Base-by-base conservation (phyloP, 2,888 invertebrate species). In the Cerceris rybyensis region DNA sequence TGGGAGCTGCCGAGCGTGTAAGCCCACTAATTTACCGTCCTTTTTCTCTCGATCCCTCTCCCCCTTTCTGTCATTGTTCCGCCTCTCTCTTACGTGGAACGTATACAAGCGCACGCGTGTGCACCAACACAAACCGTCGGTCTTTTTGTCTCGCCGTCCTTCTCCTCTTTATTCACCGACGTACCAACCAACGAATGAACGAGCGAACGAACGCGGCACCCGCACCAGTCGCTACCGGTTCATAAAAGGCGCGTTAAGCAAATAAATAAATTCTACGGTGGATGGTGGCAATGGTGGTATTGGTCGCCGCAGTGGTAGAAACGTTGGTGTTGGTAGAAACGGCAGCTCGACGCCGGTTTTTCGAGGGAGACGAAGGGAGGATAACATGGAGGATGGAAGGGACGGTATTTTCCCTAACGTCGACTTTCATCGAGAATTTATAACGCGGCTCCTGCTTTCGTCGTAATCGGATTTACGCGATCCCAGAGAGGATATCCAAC, bases 11-110 rank as follows among this genome's bases (percentile, higher is more conserved):
- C 83, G 83, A 88, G 87, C 89, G 86, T 89, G 87, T 88, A 88
- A 90, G 89, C 88, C 88, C 87, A 87, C 89, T 87, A 90, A 90
- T 90, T 89, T 89, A 85, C 84, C 69, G 59, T 64, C 72, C 83
- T 81, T 80, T 81, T 75, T 78, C 79, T 70, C 72, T 42, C 72
- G 14, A 63, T 42, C 42, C 39, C 42, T 43, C 49, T 60, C 64
- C 6, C 28, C 55, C 60, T 59, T 57, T 73, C 81, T 50, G 42
- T 60, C 58, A 75, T 75, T 75, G 71, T 80, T 49, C 67, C 5
- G 14, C 39, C 16, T 61, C 57, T 55, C 43, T 59, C 17, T 14
- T n/a, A 17, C 60, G 52, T 46, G 11, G 9, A n/a, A 52, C 14
- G 52, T 52, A n/a, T 8, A n/a, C 52, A 28, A 28, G 14, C 14